Evolutionary conservation across 2,888 invertebrate genomes (phyloP), one percentile per base, ranked within the genome.

Genomic region (Graphium colonna): DNA sequence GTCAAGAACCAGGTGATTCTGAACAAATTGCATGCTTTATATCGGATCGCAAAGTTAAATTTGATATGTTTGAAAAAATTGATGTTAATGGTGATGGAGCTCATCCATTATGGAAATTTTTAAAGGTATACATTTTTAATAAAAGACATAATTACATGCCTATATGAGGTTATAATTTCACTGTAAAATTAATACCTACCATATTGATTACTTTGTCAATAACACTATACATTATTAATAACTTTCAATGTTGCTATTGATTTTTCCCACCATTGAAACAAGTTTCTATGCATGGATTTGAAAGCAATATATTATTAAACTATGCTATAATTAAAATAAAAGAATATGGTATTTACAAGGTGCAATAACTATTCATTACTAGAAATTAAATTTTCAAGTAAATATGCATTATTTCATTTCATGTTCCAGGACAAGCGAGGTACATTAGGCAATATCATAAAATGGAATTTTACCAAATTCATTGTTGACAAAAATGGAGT

Each of bases 401-500:
- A 8, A 28, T 28, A 5, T 40, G 5, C 15, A 0, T 16, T 5
- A 15, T 40, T 17, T 9, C n/a, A 17, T 28, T n/a, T n/a, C n/a
- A n/a, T 33, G 1, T 77, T 74, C 51, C 73, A 90, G 90, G 67
- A 82, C 58, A 89, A 90, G 64, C 84, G 90, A 70, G 91, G 92
- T 12, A 82, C 83, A 5, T 64, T 92, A 5, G 91, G 91, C 28
- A 93, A 87, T 67, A 93, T 93, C 68, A 93, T 96, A 73, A 96
- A 96, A 78, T 96, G 96, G 96, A 96, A 96, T 78, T 96, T 95
- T 79, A 93, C 95, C 31, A 96, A 96, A 75, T 96, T 96, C 82
- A 91, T 96, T 55, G 85, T 96, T 13, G 90, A 95, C 81, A 93
- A 93, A 65, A 78, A 94, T 18, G 95, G 95, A 3, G 82, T 91